Conservation (phyloP, 2,113 vertebrate genomes). For the Galbula dea region DNA sequence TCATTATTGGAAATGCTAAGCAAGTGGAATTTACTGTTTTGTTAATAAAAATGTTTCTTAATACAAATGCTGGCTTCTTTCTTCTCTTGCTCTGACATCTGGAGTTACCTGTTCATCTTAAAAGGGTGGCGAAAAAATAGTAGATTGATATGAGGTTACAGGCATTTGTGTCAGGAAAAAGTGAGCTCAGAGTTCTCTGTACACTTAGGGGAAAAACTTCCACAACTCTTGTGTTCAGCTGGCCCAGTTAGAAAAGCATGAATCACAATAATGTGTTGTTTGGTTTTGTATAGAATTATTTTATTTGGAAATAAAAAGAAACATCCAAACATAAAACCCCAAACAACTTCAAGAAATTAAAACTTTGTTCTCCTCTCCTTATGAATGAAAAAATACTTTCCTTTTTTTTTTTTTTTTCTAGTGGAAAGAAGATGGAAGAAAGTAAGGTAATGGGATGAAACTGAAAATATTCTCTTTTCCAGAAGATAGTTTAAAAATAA, state of each 20-base stretch:
- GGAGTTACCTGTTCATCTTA: not conserved
- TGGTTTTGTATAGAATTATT: not conserved
- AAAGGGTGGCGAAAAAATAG: not conserved
- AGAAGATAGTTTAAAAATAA: not conserved
- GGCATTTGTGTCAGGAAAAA: not conserved
- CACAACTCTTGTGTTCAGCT: not conserved
- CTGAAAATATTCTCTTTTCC: not conserved
- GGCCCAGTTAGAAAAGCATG: not conserved
- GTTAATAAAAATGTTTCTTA: conserved; percentile 91
- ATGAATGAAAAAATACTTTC: not conserved
- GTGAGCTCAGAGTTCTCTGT: not conserved
- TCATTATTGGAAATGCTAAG: conserved; percentile 89
- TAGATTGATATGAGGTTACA: not conserved
- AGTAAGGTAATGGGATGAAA: not conserved
- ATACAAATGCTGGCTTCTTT: conserved; percentile 74
- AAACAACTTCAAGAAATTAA: not conserved
- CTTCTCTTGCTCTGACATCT: conserved; percentile 3
- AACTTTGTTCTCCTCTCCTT: not conserved
- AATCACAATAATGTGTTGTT: not conserved
- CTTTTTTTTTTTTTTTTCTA: not conserved
- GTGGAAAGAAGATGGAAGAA: not conserved
- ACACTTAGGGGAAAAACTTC: not conserved
- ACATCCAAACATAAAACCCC: too few relatives aligned
- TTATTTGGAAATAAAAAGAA: too few relatives aligned
- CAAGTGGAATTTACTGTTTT: conserved; percentile 90